Conservation (phyloP, 1,140 invertebrate genomes). For the Apis florea region DNA sequence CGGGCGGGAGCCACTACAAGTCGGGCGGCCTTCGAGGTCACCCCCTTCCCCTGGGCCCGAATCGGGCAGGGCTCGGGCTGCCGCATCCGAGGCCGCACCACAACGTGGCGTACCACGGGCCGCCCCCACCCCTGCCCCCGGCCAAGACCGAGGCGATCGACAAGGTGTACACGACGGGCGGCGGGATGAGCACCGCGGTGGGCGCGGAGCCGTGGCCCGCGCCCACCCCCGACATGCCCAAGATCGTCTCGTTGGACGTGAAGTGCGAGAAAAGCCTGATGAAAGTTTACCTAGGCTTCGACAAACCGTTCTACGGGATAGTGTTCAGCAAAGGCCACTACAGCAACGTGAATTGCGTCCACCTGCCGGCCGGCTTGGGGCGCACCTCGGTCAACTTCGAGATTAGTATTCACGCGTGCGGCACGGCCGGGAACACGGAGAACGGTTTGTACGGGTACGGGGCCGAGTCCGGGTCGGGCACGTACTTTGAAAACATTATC, state of each 20-base stretch:
- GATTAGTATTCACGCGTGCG: conserved; percentile 94
- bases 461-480: conserved; percentile 91
- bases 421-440: conserved; percentile 94
- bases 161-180: conserved; percentile 79
- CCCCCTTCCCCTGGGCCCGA: conserved; percentile 80
- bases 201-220: conserved; percentile 89
- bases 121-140: conserved; percentile 82
- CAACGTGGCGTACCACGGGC: conserved; percentile 85
- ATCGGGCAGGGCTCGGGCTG: conserved; percentile 78
- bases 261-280: conserved; percentile 97
- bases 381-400: conserved; percentile 93
- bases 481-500: conserved; percentile 97
- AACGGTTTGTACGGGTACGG: conserved; percentile 92
- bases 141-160: conserved; percentile 82
- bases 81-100: conserved; percentile 78
- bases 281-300: conserved; percentile 95
- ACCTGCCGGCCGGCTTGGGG: conserved; percentile 92
- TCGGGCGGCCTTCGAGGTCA: conserved; percentile 81
- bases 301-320: conserved; percentile 96
- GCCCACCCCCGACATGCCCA: conserved; percentile 91
- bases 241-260: conserved; percentile 94
- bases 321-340: conserved; percentile 96
- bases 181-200: conserved; percentile 67
- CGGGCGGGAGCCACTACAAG: conserved; percentile 76
- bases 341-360: conserved; percentile 94